Percentiles rank a stretch among this genome's conserved stretches.
These are phyloP conservation scores for Venustoraphidia nigricollis DNA, from an alignment of 2,888 invertebrate species.

Conservation along the genomic window DNA sequence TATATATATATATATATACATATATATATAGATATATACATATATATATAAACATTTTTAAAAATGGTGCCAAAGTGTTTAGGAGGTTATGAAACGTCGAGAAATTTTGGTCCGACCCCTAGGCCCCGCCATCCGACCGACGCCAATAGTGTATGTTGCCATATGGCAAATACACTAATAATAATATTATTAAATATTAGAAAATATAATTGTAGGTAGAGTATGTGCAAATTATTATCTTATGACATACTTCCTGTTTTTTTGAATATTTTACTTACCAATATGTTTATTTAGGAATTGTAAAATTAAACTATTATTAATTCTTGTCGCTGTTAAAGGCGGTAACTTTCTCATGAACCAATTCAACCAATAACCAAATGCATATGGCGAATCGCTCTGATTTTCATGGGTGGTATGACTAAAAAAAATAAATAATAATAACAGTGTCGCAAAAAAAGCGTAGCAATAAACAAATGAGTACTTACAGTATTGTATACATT, in stretches of 20 bases:
- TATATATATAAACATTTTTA: too few relatives aligned
- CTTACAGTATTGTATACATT: constrained; percentile 30
- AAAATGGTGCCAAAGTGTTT: too few relatives aligned
- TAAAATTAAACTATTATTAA: constrained; percentile 29
- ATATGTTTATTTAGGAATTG: constrained; percentile 24
- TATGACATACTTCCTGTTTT: too few relatives aligned
- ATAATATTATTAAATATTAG: too few relatives aligned
- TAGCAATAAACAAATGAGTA: constrained; percentile 5
- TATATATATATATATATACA: too few relatives aligned
- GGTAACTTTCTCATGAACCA: constrained; percentile 31
- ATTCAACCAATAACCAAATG: constrained; percentile 31
- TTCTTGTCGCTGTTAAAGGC: constrained; percentile 22
- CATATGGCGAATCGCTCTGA: constrained; percentile 29
- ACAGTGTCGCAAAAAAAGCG: neutral
- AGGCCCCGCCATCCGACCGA: too few relatives aligned
- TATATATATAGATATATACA: too few relatives aligned
- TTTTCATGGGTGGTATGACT: constrained; percentile 32
- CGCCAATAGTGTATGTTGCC: too few relatives aligned
- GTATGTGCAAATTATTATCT: neutral
- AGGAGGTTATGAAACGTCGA: too few relatives aligned
- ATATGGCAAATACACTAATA: too few relatives aligned
- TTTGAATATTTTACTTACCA: constrained; percentile 12
- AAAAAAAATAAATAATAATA: constrained; percentile 7
- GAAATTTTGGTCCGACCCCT: too few relatives aligned
- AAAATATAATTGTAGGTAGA: neutral